These are phyloP conservation scores for Bombus haemorrhoidalis DNA, from an alignment of 1,140 invertebrate genomes.

Conservation along the genomic window DNA sequence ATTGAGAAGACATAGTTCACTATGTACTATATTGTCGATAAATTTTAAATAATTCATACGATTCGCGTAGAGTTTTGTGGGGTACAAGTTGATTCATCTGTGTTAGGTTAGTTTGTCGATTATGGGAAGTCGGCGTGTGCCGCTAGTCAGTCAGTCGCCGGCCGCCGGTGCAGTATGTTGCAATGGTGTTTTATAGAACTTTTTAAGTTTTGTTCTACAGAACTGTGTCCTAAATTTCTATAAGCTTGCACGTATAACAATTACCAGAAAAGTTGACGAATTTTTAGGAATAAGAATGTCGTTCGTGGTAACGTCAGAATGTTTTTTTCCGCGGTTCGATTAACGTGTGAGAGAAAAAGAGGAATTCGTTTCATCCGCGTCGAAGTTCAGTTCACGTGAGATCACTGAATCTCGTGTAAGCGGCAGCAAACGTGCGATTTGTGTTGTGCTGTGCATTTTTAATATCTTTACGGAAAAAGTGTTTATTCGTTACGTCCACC, in stretches of 20 bases:
- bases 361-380: constrained; percentile 43
- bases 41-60: constrained; percentile 12
- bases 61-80: constrained; percentile 10
- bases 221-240: constrained; percentile 30
- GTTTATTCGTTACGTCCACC: constrained; percentile 67
- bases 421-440: constrained; percentile 39
- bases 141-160: constrained; percentile 75
- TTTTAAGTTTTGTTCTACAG: constrained; percentile 12
- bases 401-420: constrained; percentile 34
- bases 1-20: not conserved
- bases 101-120: constrained; percentile 48
- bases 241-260: not conserved
- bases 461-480: constrained; percentile 48
- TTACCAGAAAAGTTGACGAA: not conserved
- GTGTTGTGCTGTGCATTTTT: constrained; percentile 70
- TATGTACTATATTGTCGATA: not conserved
- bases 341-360: constrained; percentile 32
- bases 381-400: constrained; percentile 41
- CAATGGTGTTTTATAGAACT: not conserved
- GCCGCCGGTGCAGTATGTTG: constrained; percentile 67
- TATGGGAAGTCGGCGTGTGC: constrained; percentile 57
- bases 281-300: constrained; percentile 17
- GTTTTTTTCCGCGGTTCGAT: constrained; percentile 3
- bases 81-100: constrained; percentile 23
- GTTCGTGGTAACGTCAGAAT: constrained; percentile 29